These are phyloP conservation scores for Pipistrellus pipistrellus DNA, from an alignment of 2,797 vertebrate species.

Conservation along the genomic window DNA sequence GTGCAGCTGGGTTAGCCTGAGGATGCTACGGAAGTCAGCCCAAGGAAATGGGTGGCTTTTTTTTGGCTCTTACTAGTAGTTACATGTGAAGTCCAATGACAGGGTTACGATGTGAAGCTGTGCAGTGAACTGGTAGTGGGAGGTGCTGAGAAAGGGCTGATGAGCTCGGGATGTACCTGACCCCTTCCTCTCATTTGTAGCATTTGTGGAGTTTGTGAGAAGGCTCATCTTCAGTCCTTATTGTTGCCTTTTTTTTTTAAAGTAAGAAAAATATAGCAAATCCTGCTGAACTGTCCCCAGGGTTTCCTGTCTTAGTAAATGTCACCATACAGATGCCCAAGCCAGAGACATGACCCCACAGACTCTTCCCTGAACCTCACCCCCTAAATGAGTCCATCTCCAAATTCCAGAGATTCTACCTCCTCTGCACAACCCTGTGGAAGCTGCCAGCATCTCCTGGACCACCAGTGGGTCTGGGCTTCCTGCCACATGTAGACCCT, in stretches of 20 bases:
- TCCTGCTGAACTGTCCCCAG: not conserved
- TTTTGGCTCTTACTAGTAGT: not conserved
- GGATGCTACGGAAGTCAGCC: not conserved
- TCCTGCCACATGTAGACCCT: not conserved
- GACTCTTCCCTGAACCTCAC: not conserved
- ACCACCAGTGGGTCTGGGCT: not conserved
- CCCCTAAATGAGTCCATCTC: not conserved
- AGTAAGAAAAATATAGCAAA: not conserved
- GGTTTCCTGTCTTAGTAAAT: not conserved
- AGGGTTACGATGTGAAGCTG: not conserved
- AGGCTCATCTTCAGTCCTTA: not conserved
- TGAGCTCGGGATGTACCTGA: not conserved
- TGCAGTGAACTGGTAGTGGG: not conserved
- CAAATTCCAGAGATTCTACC: not conserved
- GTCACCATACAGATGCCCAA: not conserved
- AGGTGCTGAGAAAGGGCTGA: not conserved
- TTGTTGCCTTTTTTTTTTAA: not conserved
- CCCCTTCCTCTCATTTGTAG: not conserved
- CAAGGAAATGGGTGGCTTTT: not conserved
- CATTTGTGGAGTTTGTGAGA: not conserved
- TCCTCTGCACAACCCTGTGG: rapidly evolving
- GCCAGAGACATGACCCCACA: not conserved
- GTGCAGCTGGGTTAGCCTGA: not conserved
- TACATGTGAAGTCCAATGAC: not conserved
- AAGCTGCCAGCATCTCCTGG: rapidly evolving